Evolutionary conservation across 2,113 vertebrate genomes (phyloP).

Genomic region (Rhinoderma darwinii): DNA sequence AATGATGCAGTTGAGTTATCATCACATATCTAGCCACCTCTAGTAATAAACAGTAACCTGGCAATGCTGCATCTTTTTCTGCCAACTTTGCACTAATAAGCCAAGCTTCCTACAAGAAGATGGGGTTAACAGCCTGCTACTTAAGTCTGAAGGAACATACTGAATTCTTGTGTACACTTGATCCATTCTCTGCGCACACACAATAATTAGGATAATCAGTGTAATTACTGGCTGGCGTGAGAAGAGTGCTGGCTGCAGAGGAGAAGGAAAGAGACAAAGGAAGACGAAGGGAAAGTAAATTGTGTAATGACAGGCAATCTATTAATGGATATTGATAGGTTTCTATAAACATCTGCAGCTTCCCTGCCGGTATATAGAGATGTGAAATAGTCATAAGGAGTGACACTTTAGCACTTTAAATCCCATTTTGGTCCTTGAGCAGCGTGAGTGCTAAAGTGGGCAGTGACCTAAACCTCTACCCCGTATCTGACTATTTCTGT

Average conservation of each 20-base stretch:
- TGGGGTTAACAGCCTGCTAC: slow-evolving; percentile 13
- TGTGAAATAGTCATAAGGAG: neutral
- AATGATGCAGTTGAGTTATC: neutral
- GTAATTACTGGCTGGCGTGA: slow-evolving; percentile 40
- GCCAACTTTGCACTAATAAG: neutral
- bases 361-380: neutral
- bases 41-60: neutral
- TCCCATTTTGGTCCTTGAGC: neutral
- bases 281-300: slow-evolving; percentile 29
- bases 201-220: slow-evolving; percentile 40
- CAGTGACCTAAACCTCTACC: neutral
- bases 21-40: neutral
- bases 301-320: slow-evolving; percentile 27
- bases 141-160: slow-evolving; percentile 3
- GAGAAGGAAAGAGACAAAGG: neutral
- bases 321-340: slow-evolving; percentile 29
- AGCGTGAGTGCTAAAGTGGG: neutral
- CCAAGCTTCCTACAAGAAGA: neutral
- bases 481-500: neutral
- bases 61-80: neutral
- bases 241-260: slow-evolving; percentile 11
- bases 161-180: slow-evolving; percentile 34
- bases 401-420: neutral
- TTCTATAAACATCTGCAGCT: slow-evolving; percentile 43
- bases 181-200: slow-evolving; percentile 29